Conservation (phyloP, 1,140 invertebrate genomes). For the Caenorhabditis brenneri region DNA sequence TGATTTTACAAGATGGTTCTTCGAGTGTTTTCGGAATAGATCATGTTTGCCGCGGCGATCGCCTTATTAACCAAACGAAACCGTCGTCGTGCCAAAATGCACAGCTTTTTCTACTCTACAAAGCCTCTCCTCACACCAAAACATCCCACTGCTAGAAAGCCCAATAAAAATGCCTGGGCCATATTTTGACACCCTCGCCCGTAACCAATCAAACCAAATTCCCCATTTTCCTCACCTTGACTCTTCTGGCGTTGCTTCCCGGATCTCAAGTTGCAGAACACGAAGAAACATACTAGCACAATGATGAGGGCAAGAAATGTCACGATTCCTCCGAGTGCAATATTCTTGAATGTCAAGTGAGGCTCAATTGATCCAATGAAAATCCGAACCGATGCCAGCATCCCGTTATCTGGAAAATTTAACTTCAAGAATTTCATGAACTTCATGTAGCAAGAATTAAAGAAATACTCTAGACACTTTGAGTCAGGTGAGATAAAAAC, state of each 20-base stretch:
- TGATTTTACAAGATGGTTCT: too few species aligned
- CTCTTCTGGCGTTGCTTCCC: neutral
- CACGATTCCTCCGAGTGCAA: slow-evolving; percentile 3
- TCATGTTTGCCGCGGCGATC: too few species aligned
- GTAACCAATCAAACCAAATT: neutral
- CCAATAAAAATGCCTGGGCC: too few species aligned
- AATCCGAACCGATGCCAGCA: slow-evolving; percentile 13
- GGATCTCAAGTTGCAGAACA: neutral
- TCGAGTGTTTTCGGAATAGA: too few species aligned
- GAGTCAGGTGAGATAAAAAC: neutral
- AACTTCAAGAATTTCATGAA: neutral
- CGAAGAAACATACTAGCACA: neutral
- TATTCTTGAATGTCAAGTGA: slow-evolving; percentile 22
- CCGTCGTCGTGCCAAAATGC: too few species aligned
- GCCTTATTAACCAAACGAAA: too few species aligned
- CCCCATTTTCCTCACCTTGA: slow-evolving; percentile 21
- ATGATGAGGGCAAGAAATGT: neutral
- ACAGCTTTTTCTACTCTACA: too few species aligned
- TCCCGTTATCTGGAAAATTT: neutral
- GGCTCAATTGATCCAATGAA: neutral
- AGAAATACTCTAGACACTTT: neutral
- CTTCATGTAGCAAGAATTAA: neutral
- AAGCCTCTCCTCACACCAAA: too few species aligned
- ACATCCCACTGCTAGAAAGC: too few species aligned
- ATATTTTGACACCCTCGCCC: too few species aligned